phyloP scores from a whole-genome alignment of 2,888 invertebrate genomes.

The Tridacna crocea region DNA sequence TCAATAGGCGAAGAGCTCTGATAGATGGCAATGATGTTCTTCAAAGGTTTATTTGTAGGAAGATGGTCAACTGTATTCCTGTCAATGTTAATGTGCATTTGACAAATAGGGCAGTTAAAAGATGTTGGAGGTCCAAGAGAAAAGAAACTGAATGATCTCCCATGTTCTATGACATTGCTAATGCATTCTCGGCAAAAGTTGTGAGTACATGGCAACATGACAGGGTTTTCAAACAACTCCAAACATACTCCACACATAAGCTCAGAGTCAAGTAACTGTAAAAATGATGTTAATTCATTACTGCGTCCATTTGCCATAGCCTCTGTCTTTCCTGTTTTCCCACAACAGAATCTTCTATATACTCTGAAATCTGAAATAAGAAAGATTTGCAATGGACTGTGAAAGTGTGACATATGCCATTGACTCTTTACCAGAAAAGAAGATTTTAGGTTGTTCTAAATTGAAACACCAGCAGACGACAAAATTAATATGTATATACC shows the following conservation, averaged over 20 bases:
- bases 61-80: slow-evolving; percentile 46
- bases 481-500: too few relatives aligned
- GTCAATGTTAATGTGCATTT: slow-evolving; percentile 47
- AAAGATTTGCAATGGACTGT: too few relatives aligned
- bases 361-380: too few relatives aligned
- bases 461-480: too few relatives aligned
- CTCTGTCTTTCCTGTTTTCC: not conserved
- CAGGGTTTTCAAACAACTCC: slow-evolving; percentile 64
- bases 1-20: slow-evolving; percentile 54
- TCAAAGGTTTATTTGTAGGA: slow-evolving; percentile 63
- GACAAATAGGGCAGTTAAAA: slow-evolving; percentile 69
- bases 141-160: slow-evolving; percentile 28
- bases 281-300: not conserved
- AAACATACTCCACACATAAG: slow-evolving; percentile 69
- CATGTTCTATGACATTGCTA: slow-evolving; percentile 50
- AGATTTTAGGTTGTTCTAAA: too few relatives aligned
- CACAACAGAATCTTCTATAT: not conserved
- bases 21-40: slow-evolving; percentile 63
- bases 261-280: slow-evolving; percentile 60
- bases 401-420: too few relatives aligned
- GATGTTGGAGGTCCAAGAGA: slow-evolving; percentile 44
- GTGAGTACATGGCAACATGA: slow-evolving; percentile 69
- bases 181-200: slow-evolving; percentile 70
- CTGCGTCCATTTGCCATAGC: slow-evolving; percentile 17
- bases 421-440: too few relatives aligned